Evolutionary conservation across 2,113 vertebrate genomes (phyloP).

Genomic region (Callaeas wilsoni): DNA sequence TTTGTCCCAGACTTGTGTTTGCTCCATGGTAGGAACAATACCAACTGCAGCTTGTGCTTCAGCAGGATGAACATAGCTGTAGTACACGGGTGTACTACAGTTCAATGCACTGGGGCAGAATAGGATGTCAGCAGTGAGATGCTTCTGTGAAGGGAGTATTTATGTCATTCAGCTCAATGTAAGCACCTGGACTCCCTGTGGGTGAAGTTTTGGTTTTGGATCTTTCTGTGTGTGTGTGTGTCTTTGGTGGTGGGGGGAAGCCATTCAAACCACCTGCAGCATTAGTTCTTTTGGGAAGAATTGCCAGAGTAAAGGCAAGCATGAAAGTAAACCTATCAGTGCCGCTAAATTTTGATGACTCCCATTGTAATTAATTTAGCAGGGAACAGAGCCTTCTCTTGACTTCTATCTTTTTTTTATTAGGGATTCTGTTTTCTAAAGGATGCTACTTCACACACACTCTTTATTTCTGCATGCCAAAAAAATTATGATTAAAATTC

Average conservation of each 20-base stretch:
- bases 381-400: constrained; percentile 39
- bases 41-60: background rate
- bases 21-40: background rate
- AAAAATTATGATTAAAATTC: constrained; percentile 54
- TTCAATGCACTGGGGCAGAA: background rate
- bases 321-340: constrained; percentile 59
- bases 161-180: background rate
- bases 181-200: background rate
- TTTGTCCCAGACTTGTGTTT: background rate
- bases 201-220: background rate
- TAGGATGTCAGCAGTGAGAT: background rate
- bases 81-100: background rate
- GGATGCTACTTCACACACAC: constrained; percentile 12
- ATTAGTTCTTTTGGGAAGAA: constrained; percentile 23
- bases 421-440: constrained; percentile 45
- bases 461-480: constrained; percentile 60
- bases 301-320: constrained; percentile 35
- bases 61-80: background rate
- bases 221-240: background rate
- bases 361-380: constrained; percentile 63
- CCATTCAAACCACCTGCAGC: constrained; percentile 10
- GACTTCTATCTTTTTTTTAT: background rate
- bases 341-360: constrained; percentile 56
- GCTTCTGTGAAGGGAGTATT: background rate
- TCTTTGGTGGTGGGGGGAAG: background rate